Base-by-base conservation (phyloP, 2,888 invertebrate species). In the Pseudococcus longispinus region DNA sequence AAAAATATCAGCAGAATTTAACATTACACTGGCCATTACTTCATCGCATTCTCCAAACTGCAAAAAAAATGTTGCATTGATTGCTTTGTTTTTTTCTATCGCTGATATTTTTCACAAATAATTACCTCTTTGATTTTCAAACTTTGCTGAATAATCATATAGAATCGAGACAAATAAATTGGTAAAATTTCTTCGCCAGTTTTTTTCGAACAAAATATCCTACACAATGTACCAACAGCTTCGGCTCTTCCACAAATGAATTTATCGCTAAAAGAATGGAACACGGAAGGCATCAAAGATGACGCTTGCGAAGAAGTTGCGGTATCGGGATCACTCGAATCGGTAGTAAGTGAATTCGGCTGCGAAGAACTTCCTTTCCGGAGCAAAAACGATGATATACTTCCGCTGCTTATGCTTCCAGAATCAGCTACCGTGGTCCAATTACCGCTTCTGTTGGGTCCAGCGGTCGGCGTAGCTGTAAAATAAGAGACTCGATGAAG, bases 121-220 rank as follows among this genome's bases (percentile, higher is more conserved):
- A 51, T 55, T 89, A 93, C 92, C 90, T 93, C 93, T 83, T 93
- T 92, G 89, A 94, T 93, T 89, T 94, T 92, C 29, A 98, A 93
- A 0, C 98, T 98, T 91, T 97, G 96, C 89, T 95, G 95, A 88
- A 99, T 91, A 5, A 97, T 96, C 89, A 97, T 94, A 91, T 98
- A 98, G 92, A 98, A 97, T 83, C 98, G 93, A 13, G 98, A 97
- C 89, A 98, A 92, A 92, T 99, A 99, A 1, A 95, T 96, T 0
- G 98, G 96, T 86, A 97, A 92, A 89, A 99, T 97, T 90, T 96
- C 95, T 92, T 98, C 98, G 65, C 96, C 96, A 0, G 97, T 97
- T 91, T 97, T 97, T 91, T 98, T 98, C 0, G 98, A 95, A 91
- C 97, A 98, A 91, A 99, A 95, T 90, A 99, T 97, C 89, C 98